These are phyloP conservation scores for Sweltsa coloradensis DNA, from an alignment of 1,140 invertebrate species.

Conservation along the genomic window DNA sequence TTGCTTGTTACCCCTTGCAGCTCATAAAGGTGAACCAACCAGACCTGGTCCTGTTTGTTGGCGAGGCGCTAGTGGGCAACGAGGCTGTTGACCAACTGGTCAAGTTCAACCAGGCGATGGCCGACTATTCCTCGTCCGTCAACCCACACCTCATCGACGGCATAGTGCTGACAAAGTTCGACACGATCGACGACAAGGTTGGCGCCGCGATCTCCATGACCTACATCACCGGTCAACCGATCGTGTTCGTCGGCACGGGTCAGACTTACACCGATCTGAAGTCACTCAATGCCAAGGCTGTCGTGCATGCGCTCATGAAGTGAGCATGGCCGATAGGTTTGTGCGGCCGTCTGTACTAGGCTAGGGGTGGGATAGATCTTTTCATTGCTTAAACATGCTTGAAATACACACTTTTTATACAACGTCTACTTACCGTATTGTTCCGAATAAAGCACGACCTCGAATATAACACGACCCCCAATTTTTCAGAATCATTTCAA, in stretches of 20 bases:
- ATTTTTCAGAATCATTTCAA: no score
- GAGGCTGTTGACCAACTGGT: constrained; percentile 98
- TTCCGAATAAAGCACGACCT: no score
- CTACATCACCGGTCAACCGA: constrained; percentile 98
- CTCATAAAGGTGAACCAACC: constrained; percentile 83
- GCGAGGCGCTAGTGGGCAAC: constrained; percentile 98
- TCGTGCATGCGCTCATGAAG: constrained; percentile 94
- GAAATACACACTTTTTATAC: no score
- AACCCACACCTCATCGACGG: constrained; percentile 92
- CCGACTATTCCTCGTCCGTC: constrained; percentile 68
- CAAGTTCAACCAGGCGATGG: constrained; percentile 96
- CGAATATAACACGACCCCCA: no score
- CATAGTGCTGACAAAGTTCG: constrained; percentile 96
- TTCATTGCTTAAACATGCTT: no score
- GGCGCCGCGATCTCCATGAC: constrained; percentile 99
- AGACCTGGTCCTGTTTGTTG: constrained; percentile 96
- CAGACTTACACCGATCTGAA: constrained; percentile 98
- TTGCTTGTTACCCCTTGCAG: no score
- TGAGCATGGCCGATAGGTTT: no score
- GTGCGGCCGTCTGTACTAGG: no score
- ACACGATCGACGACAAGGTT: constrained; percentile 99
- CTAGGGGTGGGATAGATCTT: no score
- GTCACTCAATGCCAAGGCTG: constrained; percentile 91
- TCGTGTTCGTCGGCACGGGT: constrained; percentile 98
- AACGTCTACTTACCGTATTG: no score